These are phyloP conservation scores for Polylopha cassiicola DNA, from an alignment of 2,888 invertebrate species.

Conservation along the genomic window DNA sequence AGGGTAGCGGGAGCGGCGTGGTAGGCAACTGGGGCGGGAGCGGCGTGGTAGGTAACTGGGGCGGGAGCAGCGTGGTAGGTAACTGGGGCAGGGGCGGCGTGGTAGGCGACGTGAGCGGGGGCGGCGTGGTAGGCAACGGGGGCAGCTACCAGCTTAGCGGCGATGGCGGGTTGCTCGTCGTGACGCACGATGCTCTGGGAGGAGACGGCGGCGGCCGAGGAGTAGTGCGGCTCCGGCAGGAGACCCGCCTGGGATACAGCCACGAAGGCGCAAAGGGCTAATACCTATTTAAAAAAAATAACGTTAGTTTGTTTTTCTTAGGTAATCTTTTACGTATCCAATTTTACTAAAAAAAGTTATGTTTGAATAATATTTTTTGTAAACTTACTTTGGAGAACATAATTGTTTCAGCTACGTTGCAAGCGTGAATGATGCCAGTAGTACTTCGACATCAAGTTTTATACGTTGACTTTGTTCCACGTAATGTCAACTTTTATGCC, in stretches of 20 bases:
- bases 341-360: neutral
- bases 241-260: conserved; percentile 31
- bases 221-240: conserved; percentile 21
- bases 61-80: conserved; percentile 10
- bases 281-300: conserved; percentile 3
- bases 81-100: conserved; percentile 11
- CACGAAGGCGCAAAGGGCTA: conserved; percentile 26
- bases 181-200: conserved; percentile 37
- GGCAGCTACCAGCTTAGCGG: conserved; percentile 25
- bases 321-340: neutral
- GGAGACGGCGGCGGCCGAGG: conserved; percentile 26
- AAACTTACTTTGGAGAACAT: conserved; percentile 26
- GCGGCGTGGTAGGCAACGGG: conserved; percentile 29
- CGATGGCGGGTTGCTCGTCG: conserved; percentile 23
- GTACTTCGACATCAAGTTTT: conserved; percentile 23
- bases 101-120: conserved; percentile 26
- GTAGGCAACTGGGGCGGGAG: conserved; percentile 21
- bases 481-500: conserved; percentile 17
- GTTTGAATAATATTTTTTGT: neutral
- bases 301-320: neutral
- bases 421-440: conserved; percentile 21
- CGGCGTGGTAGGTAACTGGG: conserved; percentile 9
- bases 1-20: conserved; percentile 27
- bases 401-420: conserved; percentile 16
- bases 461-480: conserved; percentile 17